phyloP scores from a whole-genome alignment of 2,113 vertebrate genomes.

The Rhinopithecus roxellana region DNA sequence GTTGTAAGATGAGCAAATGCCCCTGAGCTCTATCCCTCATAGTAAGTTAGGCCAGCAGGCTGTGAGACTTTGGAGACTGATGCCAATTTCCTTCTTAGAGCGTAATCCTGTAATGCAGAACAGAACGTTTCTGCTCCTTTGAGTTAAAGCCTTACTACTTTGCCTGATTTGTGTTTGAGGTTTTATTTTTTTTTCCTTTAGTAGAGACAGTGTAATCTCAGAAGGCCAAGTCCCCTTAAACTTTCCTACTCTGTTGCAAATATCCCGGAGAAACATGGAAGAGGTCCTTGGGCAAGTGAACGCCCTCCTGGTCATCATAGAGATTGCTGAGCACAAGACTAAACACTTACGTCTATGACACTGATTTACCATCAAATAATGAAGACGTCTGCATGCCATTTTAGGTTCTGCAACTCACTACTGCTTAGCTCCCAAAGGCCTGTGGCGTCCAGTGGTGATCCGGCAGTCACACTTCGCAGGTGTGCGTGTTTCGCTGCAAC shows the following conservation, averaged over 20 bases:
- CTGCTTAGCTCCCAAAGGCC: not conserved
- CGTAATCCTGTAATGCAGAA: constrained; percentile 39
- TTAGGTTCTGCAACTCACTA: not conserved
- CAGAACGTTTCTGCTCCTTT: constrained; percentile 50
- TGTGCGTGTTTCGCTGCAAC: not conserved
- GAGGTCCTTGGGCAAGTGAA: not conserved
- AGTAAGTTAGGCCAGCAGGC: not conserved
- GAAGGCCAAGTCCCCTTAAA: constrained; percentile 18
- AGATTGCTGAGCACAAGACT: not conserved
- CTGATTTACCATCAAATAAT: not conserved
- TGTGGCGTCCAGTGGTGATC: too few species aligned
- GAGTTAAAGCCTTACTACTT: constrained; percentile 44
- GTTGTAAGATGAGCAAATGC: constrained; percentile 33
- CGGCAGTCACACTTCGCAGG: rapidly evolving
- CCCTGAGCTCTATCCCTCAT: not conserved
- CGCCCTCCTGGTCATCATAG: not conserved
- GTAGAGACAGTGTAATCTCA: constrained; percentile 35
- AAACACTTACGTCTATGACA: not conserved
- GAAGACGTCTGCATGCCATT: not conserved
- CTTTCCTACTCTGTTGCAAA: not conserved
- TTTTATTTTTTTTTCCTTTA: not conserved
- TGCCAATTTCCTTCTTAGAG: constrained; percentile 42
- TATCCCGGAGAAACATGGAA: not conserved
- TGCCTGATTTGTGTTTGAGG: constrained; percentile 16
- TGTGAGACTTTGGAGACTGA: not conserved